Base-by-base conservation (phyloP, 2,113 vertebrate species). In the Austrofundulus limnaeus region DNA sequence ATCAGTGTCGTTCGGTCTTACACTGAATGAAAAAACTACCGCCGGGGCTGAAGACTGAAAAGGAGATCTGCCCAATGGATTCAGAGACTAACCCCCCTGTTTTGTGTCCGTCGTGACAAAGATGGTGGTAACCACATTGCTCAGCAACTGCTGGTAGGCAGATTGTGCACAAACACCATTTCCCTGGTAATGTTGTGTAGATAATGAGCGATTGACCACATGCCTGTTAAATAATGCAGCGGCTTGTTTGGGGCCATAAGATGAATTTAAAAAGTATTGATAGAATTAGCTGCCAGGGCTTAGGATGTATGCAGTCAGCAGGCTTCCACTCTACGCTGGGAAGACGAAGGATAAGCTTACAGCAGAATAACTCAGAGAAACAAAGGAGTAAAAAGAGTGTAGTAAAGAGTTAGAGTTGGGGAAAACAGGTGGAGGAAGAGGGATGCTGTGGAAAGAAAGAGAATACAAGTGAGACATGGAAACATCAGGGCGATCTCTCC, bases 251-350 rank as follows among this genome's bases (percentile, higher is more conserved):
- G 91, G 88, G 89, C 90, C 91, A 92, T 91, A 86, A 95, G 91
- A 93, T 94, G 94, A 96, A 96, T 96, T 97, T 95, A 96, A 96
- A 95, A 94, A 93, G 86, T 95, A 96, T 96, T 94, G 94, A 95
- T 93, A 89, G 91, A 91, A 90, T 92, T 91, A 95, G 95, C 94
- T 94, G 92, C 83, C 82, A 89, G 80, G 68, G 87, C 87, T 88
- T 80, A 89, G 93, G 92, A 94, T 87, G 92, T 92, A 94, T 95
- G 92, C 92, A 92, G 91, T 92, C 92, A 85, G 84, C 91, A 83
- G 91, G 87, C 89, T 85, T n/a, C 89, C 87, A 83, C 83, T 90
- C 70, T 70, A 72, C 90, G 95, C 94, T 81, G 94, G 96, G 92
- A 83, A 93, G 96, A 91, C 83, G 61, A 14, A 70, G 67, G 67